phyloP scores from a whole-genome alignment of 2,113 vertebrate genomes.

The Tragelaphus imberbis region DNA sequence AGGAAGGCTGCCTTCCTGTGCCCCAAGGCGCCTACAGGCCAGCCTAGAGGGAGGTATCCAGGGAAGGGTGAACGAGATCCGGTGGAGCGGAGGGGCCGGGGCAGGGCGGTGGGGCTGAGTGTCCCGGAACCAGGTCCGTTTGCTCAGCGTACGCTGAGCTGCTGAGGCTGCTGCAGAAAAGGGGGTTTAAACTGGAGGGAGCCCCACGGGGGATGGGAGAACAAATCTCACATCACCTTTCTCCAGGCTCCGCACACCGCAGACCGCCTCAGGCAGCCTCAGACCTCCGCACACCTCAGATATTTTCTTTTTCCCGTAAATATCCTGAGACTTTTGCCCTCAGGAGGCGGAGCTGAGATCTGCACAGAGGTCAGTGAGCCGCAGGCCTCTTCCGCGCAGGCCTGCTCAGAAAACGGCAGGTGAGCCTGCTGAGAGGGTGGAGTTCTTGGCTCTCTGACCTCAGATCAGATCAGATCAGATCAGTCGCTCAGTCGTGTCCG shows the following conservation, averaged over 20 bases:
- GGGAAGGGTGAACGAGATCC: too few relatives aligned
- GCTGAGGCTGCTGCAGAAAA: not conserved
- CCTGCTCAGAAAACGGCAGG: not conserved
- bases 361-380: accelerated
- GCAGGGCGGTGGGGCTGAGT: accelerated
- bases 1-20: not conserved
- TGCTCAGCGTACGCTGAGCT: not conserved
- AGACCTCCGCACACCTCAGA: not conserved
- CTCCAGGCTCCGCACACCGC: not conserved
- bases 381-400: accelerated
- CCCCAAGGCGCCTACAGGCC: not conserved
- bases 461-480: too few relatives aligned
- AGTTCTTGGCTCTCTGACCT: not conserved
- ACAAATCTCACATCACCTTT: not conserved
- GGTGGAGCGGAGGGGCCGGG: accelerated
- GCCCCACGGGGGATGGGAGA: not conserved
- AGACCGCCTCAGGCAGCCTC: not conserved
- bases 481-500: too few relatives aligned
- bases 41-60: accelerated
- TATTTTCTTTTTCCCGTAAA: not conserved
- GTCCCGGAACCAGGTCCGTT: not conserved
- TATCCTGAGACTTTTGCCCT: not conserved
- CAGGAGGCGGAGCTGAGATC: not conserved
- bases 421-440: not conserved
- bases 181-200: too few relatives aligned